phyloP scores from a whole-genome alignment of 1,140 invertebrate species.

The Spodoptera frugiperda region DNA sequence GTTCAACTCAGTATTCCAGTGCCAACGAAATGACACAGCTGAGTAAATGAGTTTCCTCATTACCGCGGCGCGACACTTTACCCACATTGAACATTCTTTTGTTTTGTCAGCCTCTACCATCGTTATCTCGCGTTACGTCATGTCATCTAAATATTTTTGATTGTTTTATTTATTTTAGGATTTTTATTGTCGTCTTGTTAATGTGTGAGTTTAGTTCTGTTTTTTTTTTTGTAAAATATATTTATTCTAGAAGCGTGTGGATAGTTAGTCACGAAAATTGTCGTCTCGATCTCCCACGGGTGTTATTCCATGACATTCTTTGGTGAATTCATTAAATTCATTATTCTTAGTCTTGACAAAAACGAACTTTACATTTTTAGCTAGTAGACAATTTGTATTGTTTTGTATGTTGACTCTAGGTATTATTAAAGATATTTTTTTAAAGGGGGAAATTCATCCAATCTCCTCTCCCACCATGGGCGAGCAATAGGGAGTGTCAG shows the following conservation, averaged over 20 bases:
- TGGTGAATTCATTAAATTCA: no score
- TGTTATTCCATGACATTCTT: no score
- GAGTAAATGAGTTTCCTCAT: constrained; percentile 48
- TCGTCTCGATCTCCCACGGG: background rate
- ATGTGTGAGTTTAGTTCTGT: background rate
- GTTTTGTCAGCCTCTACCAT: background rate
- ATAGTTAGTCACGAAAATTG: background rate
- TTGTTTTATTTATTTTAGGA: constrained; percentile 19
- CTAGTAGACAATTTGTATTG: no score
- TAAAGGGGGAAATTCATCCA: no score
- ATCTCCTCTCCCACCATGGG: no score
- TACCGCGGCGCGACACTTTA: background rate
- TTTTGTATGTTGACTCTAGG: no score
- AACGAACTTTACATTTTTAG: no score
- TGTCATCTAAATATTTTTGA: constrained; percentile 1
- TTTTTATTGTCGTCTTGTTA: background rate
- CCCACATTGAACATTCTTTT: background rate
- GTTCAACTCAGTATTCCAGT: background rate
- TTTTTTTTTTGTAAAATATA: constrained; percentile 1
- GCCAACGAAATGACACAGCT: constrained; percentile 13
- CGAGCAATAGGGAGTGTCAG: no score
- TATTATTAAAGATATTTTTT: no score
- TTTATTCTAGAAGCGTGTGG: background rate
- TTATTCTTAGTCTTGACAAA: no score
- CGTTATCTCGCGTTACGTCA: constrained; percentile 9